Percentiles rank a stretch among this genome's conserved stretches.
Conservation (phyloP, 2,888 invertebrate species). For the Arctia plantaginis region DNA sequence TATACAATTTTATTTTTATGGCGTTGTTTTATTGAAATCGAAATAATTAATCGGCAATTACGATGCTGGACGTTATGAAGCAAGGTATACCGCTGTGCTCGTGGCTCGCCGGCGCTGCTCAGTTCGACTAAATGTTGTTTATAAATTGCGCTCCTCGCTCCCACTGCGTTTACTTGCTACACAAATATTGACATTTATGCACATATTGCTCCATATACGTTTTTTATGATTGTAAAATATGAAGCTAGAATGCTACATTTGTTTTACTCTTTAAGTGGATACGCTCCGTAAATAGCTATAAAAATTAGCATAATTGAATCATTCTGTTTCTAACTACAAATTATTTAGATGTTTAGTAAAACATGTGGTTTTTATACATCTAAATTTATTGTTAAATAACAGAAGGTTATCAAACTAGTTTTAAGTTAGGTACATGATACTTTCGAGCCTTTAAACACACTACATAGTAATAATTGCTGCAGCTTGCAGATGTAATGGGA, state of each 20-base stretch:
- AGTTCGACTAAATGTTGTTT: conserved; percentile 68
- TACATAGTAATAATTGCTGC: conserved; percentile 13
- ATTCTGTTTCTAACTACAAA: conserved; percentile 76
- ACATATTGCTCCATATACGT: conserved; percentile 86
- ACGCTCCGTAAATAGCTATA: conserved; percentile 77
- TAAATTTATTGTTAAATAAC: conserved; percentile 66
- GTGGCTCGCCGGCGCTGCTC: conserved; percentile 65
- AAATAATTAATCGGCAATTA: conserved; percentile 86
- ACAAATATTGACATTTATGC: conserved; percentile 85
- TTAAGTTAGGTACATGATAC: conserved; percentile 35
- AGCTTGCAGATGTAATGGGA: background rate
- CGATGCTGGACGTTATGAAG: conserved; percentile 82
- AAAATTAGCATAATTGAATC: conserved; percentile 84
- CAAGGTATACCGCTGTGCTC: conserved; percentile 81
- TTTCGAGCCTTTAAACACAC: conserved; percentile 7
- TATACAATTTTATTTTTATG: conserved; percentile 82
- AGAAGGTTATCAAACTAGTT: conserved; percentile 41
- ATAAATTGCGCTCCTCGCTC: conserved; percentile 72
- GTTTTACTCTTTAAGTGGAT: conserved; percentile 73
- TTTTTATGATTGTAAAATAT: conserved; percentile 85
- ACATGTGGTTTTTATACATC: conserved; percentile 70
- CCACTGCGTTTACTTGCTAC: conserved; percentile 57
- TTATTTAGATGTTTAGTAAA: conserved; percentile 73
- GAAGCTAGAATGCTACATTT: conserved; percentile 76
- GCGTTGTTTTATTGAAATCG: conserved; percentile 83